Percentiles rank a stretch among this genome's conserved stretches.
phyloP scores from a whole-genome alignment of 2,888 invertebrate species.

The Lysandra bellargus region DNA sequence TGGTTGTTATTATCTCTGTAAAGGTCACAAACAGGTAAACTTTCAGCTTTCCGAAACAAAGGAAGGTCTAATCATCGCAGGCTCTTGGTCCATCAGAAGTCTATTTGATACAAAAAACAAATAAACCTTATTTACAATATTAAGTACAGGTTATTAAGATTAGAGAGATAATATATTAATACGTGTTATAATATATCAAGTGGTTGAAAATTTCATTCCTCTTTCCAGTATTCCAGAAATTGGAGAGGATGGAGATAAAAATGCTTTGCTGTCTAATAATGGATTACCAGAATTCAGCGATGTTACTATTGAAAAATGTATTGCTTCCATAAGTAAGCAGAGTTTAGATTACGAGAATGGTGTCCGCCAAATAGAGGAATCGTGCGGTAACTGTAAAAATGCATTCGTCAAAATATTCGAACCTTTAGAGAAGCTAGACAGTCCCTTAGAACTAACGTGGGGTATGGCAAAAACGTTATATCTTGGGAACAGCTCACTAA shows the following conservation, averaged over 20 bases:
- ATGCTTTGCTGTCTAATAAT: slow-evolving; percentile 86
- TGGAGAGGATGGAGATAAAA: slow-evolving; percentile 90
- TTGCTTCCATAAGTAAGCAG: slow-evolving; percentile 91
- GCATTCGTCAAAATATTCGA: slow-evolving; percentile 85
- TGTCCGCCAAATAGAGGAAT: slow-evolving; percentile 84
- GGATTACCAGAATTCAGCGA: slow-evolving; percentile 90
- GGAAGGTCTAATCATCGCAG: too few relatives aligned
- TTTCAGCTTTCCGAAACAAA: too few relatives aligned
- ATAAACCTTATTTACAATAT: background rate
- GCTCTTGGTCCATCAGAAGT: too few relatives aligned
- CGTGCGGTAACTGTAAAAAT: slow-evolving; percentile 71
- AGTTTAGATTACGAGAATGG: slow-evolving; percentile 90
- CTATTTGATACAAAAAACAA: background rate
- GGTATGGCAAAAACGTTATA: slow-evolving; percentile 92
- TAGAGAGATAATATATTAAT: too few relatives aligned
- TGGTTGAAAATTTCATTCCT: slow-evolving; percentile 26
- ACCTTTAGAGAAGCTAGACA: slow-evolving; percentile 86
- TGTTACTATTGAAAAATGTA: slow-evolving; percentile 90
- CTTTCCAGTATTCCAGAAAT: slow-evolving; percentile 88
- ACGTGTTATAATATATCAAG: background rate
- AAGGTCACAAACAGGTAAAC: too few relatives aligned
- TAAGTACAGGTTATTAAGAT: background rate
- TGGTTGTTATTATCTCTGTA: too few relatives aligned
- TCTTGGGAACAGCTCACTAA: slow-evolving; percentile 87
- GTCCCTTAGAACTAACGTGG: slow-evolving; percentile 91